Evolutionary conservation across 2,113 vertebrate genomes (phyloP), one percentile per base, ranked within the genome.

Genomic region (Osmerus mordax): DNA sequence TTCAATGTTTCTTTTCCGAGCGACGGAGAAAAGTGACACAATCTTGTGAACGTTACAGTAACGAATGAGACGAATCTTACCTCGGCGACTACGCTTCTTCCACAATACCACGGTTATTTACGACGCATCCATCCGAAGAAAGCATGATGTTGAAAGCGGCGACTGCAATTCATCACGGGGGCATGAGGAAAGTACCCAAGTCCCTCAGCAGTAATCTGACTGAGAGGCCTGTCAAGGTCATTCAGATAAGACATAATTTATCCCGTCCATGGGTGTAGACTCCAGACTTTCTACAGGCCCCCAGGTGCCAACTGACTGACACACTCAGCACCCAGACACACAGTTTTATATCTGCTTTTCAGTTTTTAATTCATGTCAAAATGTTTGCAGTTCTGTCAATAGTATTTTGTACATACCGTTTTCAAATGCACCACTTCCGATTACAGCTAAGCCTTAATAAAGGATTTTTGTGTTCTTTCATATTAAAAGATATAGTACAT

Each of bases 201-300:
- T 41, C 41, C 21, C 19, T 3, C 11, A n/a, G 12, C 7, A 28
- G 53, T 58, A 67, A 72, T 75, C 16, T 16, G 15, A 61, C 14
- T 52, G 36, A 65, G 9, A 51, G n/a, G 53, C 61, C 63, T 65
- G 18, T 62, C 47, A 75, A 72, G 77, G 70, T 77, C 59, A 83
- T 36, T 69, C 21, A 52, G 32, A 65, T 63, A 18, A 55, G 7
- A 36, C 18, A 3, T 29, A 18, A 73, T 59, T 16, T 55, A 73
- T 58, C 41, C 51, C 53, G 15, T 68, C 23, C 14, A 4, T 52
- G 47, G 19, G 19, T 66, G 6, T 11, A 52, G 52, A 52, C 65
- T 13, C n/a, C 41, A 5, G 64, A 21, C 41, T 51, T 19, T 51
- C 11, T 9, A 12, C 19, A 8, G 62, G 4, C 56, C 18, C 18